phyloP scores from a whole-genome alignment of 2,113 vertebrate genomes.

The Phrynocephalus versicolor region DNA sequence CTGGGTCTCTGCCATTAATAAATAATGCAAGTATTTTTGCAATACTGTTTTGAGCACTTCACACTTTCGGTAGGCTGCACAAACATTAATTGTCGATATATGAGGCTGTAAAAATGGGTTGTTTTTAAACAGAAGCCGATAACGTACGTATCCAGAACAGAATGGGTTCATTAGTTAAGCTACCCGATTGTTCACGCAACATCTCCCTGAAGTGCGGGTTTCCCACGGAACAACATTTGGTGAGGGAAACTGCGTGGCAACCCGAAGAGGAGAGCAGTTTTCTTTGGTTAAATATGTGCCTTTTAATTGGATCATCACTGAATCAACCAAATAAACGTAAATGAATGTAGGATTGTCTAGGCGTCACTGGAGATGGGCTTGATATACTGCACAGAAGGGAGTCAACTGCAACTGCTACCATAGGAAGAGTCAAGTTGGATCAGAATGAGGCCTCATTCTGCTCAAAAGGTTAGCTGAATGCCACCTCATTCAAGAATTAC shows the following conservation, averaged over 20 bases:
- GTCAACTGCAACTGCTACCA: neutral
- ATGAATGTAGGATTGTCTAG: neutral
- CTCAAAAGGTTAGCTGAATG: neutral
- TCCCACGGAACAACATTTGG: neutral
- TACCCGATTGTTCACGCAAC: neutral
- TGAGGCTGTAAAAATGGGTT: neutral
- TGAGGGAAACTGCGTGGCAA: too few species aligned
- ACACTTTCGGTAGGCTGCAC: neutral
- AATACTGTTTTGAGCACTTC: neutral
- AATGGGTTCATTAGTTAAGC: neutral
- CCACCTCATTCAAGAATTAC: neutral
- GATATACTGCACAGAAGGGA: neutral
- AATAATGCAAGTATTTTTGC: slow-evolving; percentile 13
- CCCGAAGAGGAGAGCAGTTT: neutral
- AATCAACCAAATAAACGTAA: neutral
- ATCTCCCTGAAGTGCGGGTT: neutral
- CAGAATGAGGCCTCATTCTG: neutral
- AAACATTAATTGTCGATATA: slow-evolving; percentile 23
- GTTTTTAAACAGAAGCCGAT: slow-evolving; percentile 1
- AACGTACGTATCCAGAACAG: neutral
- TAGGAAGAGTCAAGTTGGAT: neutral
- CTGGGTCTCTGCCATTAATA: neutral
- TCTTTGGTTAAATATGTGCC: neutral
- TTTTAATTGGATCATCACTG: slow-evolving; percentile 3
- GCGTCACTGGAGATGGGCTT: neutral